Base-by-base conservation (phyloP, 2,888 invertebrate species). In the Julus scanicus region DNA sequence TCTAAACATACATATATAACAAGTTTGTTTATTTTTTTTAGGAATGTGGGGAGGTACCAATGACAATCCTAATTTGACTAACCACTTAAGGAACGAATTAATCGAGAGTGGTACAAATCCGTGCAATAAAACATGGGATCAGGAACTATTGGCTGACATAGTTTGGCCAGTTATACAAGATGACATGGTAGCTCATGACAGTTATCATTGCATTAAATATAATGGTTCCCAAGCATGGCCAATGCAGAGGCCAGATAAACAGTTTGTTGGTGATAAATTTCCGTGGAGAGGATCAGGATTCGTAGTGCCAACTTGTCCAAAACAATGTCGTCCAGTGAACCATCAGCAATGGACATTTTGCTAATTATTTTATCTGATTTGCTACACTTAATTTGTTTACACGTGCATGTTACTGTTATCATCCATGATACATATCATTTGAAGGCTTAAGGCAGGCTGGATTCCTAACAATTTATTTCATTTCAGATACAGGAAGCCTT, bases 21-120 rank as follows among this genome's bases (percentile, higher is more conserved):
- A n/a, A n/a, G n/a, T n/a, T n/a, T n/a, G n/a, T n/a, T n/a, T n/a
- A n/a, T 29, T 2, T 1, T 17, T 63, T 87, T 87, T 5, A 87
- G 71, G 71, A 57, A 87, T 87, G 71, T 87, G 53, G 71, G 71
- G 53, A 17, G 87, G 84, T 17, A 40, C 37, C 40, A 84, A 84
- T 8, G 40, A 4, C 39, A 20, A 86, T n/a, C 86, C 4, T 3
- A 53, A 29, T 20, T 29, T 37, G 11, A 86, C 53, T 2, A 48
- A 39, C 39, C 39, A 48, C 29, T 44, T 86, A 11, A 86, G 86
- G 44, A 53, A 29, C 29, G 29, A 44, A 48, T 86, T 86, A 44
- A 86, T 86, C 8, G 29, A 13, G 53, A 86, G 20, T 86, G 86
- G 86, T 53, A 17, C 44, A 84, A 53, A 86, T 8, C 29, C 49